Percentiles rank a stretch among this genome's conserved stretches.
Evolutionary conservation across 1,140 invertebrate genomes (phyloP).

Genomic region (Cephus cinctus): DNA sequence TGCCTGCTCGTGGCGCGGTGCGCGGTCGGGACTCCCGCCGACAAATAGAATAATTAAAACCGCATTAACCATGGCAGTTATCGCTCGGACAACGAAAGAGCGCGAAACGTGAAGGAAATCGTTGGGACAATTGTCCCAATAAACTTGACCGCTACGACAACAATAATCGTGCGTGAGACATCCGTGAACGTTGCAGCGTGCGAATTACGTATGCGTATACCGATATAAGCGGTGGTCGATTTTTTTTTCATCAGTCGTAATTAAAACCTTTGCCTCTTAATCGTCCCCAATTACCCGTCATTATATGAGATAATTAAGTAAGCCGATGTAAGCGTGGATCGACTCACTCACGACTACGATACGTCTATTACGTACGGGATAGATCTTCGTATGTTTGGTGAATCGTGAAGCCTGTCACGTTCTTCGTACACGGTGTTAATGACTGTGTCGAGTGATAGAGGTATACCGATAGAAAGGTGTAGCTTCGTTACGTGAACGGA

Average conservation of each 20-base stretch:
- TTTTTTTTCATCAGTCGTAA: slow-evolving; percentile 28
- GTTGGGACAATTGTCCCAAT: not conserved
- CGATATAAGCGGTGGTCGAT: slow-evolving; percentile 12
- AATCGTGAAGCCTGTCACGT: no score
- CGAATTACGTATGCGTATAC: slow-evolving; percentile 15
- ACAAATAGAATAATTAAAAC: slow-evolving; percentile 50
- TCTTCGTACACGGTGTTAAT: no score
- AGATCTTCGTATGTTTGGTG: no score
- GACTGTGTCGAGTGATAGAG: no score
- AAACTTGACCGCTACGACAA: not conserved
- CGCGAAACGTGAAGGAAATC: not conserved
- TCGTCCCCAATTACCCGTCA: slow-evolving; percentile 44
- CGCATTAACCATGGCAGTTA: no score
- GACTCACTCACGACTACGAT: no score
- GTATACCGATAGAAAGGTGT: no score
- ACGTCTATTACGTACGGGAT: no score
- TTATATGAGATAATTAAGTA: slow-evolving; percentile 44
- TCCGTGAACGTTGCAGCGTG: not conserved
- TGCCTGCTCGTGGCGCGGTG: not conserved
- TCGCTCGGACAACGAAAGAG: no score
- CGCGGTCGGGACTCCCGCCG: slow-evolving; percentile 2
- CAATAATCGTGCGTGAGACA: not conserved
- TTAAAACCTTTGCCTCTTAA: slow-evolving; percentile 47
- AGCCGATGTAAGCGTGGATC: slow-evolving; percentile 44
- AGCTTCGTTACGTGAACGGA: no score